These are phyloP conservation scores for Ceratina calcarata DNA, from an alignment of 1,140 invertebrate species.

Conservation along the genomic window DNA sequence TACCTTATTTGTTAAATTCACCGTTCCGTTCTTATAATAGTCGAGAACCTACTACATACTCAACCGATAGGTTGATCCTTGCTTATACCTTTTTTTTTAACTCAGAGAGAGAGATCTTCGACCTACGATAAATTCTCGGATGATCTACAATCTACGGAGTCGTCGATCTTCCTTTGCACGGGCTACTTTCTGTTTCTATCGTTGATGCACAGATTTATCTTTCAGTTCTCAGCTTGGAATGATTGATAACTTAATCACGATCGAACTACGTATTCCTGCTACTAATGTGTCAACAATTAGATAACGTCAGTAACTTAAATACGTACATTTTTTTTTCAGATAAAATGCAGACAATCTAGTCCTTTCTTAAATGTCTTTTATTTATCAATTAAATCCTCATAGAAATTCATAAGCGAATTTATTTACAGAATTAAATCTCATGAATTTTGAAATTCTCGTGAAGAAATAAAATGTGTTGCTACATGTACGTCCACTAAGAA, in stretches of 20 bases:
- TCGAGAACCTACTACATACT: slow-evolving; percentile 8
- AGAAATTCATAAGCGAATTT: too few species aligned
- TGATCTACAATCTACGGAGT: slow-evolving; percentile 15
- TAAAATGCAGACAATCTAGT: too few species aligned
- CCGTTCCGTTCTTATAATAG: slow-evolving; percentile 28
- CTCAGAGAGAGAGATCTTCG: background rate
- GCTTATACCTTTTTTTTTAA: background rate
- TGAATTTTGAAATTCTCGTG: too few species aligned
- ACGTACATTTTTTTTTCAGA: too few species aligned
- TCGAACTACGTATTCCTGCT: background rate
- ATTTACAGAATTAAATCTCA: too few species aligned
- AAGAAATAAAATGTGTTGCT: too few species aligned
- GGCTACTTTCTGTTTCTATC: slow-evolving; percentile 4
- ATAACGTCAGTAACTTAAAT: too few species aligned
- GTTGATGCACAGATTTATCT: slow-evolving; percentile 16
- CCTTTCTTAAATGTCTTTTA: too few species aligned
- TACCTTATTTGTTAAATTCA: slow-evolving; percentile 62
- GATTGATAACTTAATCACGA: slow-evolving; percentile 33
- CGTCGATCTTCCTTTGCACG: slow-evolving; percentile 35
- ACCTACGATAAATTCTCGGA: slow-evolving; percentile 41
- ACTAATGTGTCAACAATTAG: background rate
- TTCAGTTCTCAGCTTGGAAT: background rate
- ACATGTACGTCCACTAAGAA: too few species aligned
- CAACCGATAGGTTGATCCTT: slow-evolving; percentile 40
- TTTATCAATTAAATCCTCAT: too few species aligned